phyloP scores from a whole-genome alignment of 2,113 vertebrate genomes.

The Melanerpes formicivorus region DNA sequence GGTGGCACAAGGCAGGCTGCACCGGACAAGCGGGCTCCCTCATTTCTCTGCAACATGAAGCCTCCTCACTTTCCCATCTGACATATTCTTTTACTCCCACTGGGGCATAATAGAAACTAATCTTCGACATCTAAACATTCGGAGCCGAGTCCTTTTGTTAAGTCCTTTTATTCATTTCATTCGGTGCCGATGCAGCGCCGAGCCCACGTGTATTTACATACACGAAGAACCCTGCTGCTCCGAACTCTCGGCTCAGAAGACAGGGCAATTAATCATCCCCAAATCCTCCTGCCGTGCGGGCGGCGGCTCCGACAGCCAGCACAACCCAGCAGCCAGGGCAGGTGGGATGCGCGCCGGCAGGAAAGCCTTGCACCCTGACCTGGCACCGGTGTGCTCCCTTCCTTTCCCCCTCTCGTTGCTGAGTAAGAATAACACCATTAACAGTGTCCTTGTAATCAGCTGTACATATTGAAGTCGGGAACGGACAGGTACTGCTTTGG shows the following conservation, averaged over 20 bases:
- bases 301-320: conserved; percentile 83
- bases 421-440: conserved; percentile 57
- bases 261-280: conserved; percentile 96
- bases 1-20: neutral
- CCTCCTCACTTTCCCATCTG: conserved; percentile 48
- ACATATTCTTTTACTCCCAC: conserved; percentile 70
- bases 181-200: conserved; percentile 64
- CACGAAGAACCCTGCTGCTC: conserved; percentile 89
- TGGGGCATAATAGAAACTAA: conserved; percentile 72
- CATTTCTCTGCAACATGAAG: neutral
- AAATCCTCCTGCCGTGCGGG: conserved; percentile 84
- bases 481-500: conserved; percentile 23
- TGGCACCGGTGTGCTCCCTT: conserved; percentile 41
- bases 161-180: conserved; percentile 80
- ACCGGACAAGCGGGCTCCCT: neutral
- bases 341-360: conserved; percentile 86
- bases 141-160: conserved; percentile 82
- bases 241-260: conserved; percentile 83
- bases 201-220: conserved; percentile 90
- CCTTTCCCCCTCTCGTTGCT: conserved; percentile 17
- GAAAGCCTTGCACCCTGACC: conserved; percentile 75
- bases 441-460: conserved; percentile 40
- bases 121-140: conserved; percentile 73
- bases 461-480: neutral
- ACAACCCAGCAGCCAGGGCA: conserved; percentile 83